Evolutionary conservation across 2,797 vertebrate species (phyloP).

Genomic region (Myotis daubentonii): DNA sequence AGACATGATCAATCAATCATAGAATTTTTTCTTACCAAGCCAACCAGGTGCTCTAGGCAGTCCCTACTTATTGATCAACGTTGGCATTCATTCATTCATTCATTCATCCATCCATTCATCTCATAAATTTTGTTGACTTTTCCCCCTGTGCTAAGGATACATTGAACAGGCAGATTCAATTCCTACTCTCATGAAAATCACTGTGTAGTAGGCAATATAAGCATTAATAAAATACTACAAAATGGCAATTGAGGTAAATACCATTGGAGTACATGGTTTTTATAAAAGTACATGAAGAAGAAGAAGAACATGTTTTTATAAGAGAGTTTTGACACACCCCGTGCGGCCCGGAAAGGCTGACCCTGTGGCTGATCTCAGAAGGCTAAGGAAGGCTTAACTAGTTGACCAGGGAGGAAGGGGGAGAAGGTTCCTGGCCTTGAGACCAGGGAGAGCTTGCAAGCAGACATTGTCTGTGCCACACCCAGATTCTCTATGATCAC

Average conservation of each 20-base stretch:
- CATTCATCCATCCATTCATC: conserved; percentile 1
- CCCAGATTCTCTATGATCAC: neutral
- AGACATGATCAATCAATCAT: conserved; percentile 69
- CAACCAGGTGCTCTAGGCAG: conserved; percentile 15
- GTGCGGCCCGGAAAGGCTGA: neutral
- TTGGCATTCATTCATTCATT: conserved; percentile 30
- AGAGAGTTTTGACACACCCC: neutral
- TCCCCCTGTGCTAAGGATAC: neutral
- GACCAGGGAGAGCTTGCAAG: neutral
- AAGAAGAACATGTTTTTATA: neutral
- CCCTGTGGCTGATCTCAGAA: neutral
- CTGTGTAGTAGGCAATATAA: neutral
- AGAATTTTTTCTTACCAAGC: conserved; percentile 14
- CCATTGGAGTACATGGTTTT: neutral
- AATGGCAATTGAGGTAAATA: neutral
- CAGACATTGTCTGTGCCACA: neutral
- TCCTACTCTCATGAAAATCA: neutral
- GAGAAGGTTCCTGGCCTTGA: neutral
- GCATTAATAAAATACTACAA: conserved; percentile 35
- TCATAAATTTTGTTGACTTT: neutral
- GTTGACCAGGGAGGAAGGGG: neutral
- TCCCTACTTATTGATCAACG: conserved; percentile 35
- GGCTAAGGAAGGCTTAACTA: neutral
- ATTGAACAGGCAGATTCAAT: neutral
- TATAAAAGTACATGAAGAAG: neutral